Conservation (phyloP, 2,113 vertebrate species). For the Tursiops truncatus region DNA sequence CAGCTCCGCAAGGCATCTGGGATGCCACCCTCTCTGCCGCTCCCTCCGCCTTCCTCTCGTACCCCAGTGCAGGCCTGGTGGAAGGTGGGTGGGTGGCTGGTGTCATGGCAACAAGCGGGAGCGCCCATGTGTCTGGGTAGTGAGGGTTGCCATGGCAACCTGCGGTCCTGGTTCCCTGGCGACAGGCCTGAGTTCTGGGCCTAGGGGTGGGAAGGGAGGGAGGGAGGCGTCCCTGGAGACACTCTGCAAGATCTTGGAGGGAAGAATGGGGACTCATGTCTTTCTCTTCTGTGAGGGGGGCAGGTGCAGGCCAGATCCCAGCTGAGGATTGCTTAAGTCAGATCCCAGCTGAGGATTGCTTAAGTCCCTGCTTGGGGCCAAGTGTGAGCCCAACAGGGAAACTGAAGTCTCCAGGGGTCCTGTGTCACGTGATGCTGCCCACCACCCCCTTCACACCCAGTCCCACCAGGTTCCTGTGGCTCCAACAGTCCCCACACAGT, state of each 20-base stretch:
- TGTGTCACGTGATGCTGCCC: fast-evolving
- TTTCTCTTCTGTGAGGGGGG: neutral
- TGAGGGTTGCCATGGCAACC: conserved; percentile 28
- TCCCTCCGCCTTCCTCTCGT: neutral
- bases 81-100: conserved; percentile 19
- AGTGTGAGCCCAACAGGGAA: no score
- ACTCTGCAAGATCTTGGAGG: neutral
- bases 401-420: neutral
- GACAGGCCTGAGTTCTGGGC: neutral
- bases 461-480: neutral
- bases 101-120: conserved; percentile 18
- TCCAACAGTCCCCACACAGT: neutral
- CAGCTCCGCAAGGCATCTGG: neutral
- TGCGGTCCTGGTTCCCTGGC: neutral
- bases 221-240: neutral
- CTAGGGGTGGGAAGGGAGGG: neutral
- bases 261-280: neutral
- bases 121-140: neutral
- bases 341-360: neutral
- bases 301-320: neutral
- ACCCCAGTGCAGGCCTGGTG: neutral
- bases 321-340: neutral
- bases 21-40: neutral
- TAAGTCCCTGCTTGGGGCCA: neutral
- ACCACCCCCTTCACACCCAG: fast-evolving